Evolutionary conservation across 2,888 invertebrate genomes (phyloP).

Genomic region (Epirrita christyi): DNA sequence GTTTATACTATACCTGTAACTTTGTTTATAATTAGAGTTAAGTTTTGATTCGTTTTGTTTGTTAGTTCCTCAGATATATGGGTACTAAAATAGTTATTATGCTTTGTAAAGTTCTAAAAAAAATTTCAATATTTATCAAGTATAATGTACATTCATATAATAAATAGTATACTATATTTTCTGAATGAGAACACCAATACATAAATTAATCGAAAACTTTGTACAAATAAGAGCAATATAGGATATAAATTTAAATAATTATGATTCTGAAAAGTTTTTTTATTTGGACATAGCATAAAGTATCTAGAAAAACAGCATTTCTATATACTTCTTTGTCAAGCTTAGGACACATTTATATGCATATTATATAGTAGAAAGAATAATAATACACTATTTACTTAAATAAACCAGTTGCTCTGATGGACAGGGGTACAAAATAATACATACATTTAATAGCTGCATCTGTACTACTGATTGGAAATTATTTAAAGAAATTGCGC

Average conservation of each 20-base stretch:
- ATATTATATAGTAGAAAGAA: conserved; percentile 38
- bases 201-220: conserved; percentile 74
- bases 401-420: conserved; percentile 79
- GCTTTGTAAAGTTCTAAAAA: conserved; percentile 65
- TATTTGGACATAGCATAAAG: conserved; percentile 74
- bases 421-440: conserved; percentile 77
- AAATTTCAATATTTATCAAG: conserved; percentile 55
- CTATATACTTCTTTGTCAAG: conserved; percentile 48
- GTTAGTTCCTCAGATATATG: conserved; percentile 69
- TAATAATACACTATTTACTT: conserved; percentile 42
- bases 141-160: conserved; percentile 64
- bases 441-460: conserved; percentile 26
- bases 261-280: conserved; percentile 59
- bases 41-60: conserved; percentile 61
- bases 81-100: conserved; percentile 61
- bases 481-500: conserved; percentile 40
- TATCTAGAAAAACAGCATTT: conserved; percentile 60
- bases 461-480: conserved; percentile 42
- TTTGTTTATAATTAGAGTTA: conserved; percentile 53
- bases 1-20: conserved; percentile 50
- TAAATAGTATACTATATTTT: conserved; percentile 76
- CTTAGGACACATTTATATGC: conserved; percentile 56
- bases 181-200: conserved; percentile 81
- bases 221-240: conserved; percentile 85
- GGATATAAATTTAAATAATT: conserved; percentile 67